Conservation (phyloP, 2,113 vertebrate genomes). For the Gyps fulvus region DNA sequence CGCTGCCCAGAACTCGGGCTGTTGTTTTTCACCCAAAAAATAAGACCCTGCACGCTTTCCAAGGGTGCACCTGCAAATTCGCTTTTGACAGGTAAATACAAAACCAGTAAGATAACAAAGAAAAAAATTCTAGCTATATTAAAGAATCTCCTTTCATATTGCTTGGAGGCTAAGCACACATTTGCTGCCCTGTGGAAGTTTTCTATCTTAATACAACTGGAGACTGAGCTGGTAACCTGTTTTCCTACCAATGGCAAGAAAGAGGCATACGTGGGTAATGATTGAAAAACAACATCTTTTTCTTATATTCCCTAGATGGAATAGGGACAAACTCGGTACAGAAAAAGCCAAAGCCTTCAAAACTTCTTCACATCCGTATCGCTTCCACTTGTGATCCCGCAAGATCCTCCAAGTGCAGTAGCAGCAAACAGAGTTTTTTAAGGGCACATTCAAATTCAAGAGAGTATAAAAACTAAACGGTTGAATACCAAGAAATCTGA, state of each 20-base stretch:
- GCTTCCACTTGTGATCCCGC: neutral
- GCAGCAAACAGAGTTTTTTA: neutral
- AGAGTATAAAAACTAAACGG: neutral
- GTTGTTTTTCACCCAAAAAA: slow-evolving; percentile 8
- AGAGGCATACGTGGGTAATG: neutral
- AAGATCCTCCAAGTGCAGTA: neutral
- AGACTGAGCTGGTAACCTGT: neutral
- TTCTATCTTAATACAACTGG: neutral
- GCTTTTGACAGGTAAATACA: neutral
- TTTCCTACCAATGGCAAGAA: neutral
- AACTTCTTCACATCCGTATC: neutral
- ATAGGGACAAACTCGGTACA: rapidly evolving
- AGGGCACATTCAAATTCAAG: neutral
- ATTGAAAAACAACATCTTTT: neutral
- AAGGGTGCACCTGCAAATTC: neutral
- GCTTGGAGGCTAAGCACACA: neutral
- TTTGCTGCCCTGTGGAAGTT: neutral
- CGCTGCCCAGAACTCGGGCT: neutral
- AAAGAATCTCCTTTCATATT: neutral
- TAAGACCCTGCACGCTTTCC: neutral
- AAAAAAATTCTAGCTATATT: neutral
- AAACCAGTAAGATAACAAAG: neutral
- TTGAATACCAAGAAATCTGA: neutral
- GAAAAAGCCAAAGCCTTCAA: neutral
- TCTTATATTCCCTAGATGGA: neutral